Percentiles rank a stretch among this genome's conserved stretches.
Evolutionary conservation across 2,113 vertebrate species (phyloP).

Genomic region (Monarcha castaneiventris): DNA sequence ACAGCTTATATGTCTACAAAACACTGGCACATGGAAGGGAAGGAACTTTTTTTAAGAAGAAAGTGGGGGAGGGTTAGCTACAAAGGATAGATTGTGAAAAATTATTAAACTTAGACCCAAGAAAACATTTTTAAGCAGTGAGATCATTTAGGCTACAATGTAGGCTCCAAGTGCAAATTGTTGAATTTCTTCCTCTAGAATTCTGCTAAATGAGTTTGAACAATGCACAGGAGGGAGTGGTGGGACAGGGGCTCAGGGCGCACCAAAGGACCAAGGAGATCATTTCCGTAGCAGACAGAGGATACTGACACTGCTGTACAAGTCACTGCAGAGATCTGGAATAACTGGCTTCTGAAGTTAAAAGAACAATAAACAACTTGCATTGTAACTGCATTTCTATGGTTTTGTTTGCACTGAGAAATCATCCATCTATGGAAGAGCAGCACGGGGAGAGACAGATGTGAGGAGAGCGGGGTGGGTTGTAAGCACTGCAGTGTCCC

Average conservation of each 20-base stretch:
- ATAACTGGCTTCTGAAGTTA: background rate
- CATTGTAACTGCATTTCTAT: background rate
- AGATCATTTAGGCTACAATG: slow-evolving; percentile 28
- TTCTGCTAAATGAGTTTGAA: background rate
- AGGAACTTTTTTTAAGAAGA: slow-evolving; percentile 18
- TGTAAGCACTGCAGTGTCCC: background rate
- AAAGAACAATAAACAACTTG: background rate
- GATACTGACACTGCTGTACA: background rate
- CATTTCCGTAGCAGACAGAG: background rate
- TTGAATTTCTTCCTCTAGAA: background rate
- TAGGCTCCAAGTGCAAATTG: slow-evolving; percentile 1
- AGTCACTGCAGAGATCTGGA: background rate
- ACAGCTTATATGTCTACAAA: slow-evolving; percentile 50
- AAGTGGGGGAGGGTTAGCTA: slow-evolving; percentile 45
- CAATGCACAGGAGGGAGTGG: background rate
- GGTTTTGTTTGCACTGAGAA: background rate
- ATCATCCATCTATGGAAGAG: background rate
- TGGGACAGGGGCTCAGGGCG: accelerated
- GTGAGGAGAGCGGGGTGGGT: background rate
- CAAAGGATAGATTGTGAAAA: slow-evolving; percentile 25
- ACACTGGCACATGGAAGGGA: slow-evolving; percentile 49
- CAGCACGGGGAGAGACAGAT: accelerated
- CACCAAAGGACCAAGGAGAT: background rate
- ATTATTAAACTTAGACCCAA: slow-evolving; percentile 55
- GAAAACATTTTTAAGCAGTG: slow-evolving; percentile 40